Evolutionary conservation across 2,797 vertebrate species (phyloP), one percentile per base, ranked within the genome.

Genomic region (Pitangus sulphuratus): DNA sequence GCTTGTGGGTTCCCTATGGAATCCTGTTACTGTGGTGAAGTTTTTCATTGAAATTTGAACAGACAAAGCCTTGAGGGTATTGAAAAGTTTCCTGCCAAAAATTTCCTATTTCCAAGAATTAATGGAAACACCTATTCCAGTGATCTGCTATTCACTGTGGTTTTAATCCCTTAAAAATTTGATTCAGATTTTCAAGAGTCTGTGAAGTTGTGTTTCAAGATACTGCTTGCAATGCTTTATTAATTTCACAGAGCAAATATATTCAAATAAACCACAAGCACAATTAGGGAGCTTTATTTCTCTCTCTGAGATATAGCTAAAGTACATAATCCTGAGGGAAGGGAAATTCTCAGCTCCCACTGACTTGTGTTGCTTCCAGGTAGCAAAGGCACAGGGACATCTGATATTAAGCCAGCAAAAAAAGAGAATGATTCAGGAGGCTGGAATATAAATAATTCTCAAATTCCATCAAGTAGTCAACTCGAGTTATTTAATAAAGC

Each of bases 81-180:
- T 71, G 75, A 53, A 87, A 95, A 85, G 31, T 84, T 94, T 91
- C 81, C 69, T 92, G 47, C 42, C 44, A 84, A 81, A 82, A 69
- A 50, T 69, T 47, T 31, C 21, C 4, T 48, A 45, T 88, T 90
- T 86, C 44, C 39, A 79, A 31, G 33, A 87, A 92, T 75, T 83
- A 71, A 83, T 74, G 40, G 54, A 78, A 95, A 48, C 22, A 71
- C 24, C 47, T 44, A 44, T 47, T 44, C 19, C 61, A 87, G 20
- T 80, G 57, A 84, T 64, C 35, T 92, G 33, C 45, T 68, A 19
- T n/a, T 78, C 28, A 4, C 22, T 21, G 24, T 71, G 75, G 1
- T 74, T 87, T 76, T 64, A 81, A 68, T 71, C 45, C n/a, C 60
- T 33, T 57, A 74, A 30, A 28, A 74, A 70, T 56, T 53, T 11